Base-by-base conservation (phyloP, 2,113 vertebrate genomes). In the Cercopithecus mona region DNA sequence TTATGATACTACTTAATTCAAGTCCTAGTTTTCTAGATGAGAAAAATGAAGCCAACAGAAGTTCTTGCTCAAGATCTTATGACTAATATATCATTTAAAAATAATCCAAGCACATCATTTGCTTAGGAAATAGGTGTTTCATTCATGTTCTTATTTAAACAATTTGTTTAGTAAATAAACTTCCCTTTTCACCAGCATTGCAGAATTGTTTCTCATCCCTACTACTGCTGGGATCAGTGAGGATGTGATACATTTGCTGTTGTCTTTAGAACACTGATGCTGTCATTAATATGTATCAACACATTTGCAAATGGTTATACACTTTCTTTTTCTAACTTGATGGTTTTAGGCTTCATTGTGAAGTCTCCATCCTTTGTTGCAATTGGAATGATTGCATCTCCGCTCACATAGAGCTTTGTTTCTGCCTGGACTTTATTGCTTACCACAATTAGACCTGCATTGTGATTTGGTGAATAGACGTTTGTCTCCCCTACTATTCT, bases 71-170 rank as follows among this genome's bases (percentile, higher is more conserved):
- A 96, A 96, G 57, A 72, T 64, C 59, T 72, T 78, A 45, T 88
- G 73, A 93, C 23, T 93, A 92, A 90, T 35, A 70, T 88, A 45
- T 80, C 83, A 96, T 94, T 93, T 79, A 7, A 89, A 96, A 91
- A 90, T 92, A 86, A 96, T 50, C 68, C 48, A 90, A 86, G 32
- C 11, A n/a, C 48, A 38, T 82, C 66, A 38, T 83, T 97, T 96
- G 50, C 87, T 90, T 66, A 86, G 55, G 45, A 92, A 88, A 50
- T 81, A 84, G 50, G 59, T 87, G 30, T 25, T 87, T 90, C 52
- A 40, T 83, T 96, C 27, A 72, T 68, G 83, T 66, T 84, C 48
- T 40, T 81, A 14, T 64, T 90, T 68, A 48, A 23, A 1, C 5
- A 81, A 32, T 88, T 80, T 84, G n/a, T 93, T 96, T 92, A 75